Evolutionary conservation across 1,140 invertebrate species (phyloP), one percentile per base, ranked within the genome.

Genomic region (Drosophila obscura): DNA sequence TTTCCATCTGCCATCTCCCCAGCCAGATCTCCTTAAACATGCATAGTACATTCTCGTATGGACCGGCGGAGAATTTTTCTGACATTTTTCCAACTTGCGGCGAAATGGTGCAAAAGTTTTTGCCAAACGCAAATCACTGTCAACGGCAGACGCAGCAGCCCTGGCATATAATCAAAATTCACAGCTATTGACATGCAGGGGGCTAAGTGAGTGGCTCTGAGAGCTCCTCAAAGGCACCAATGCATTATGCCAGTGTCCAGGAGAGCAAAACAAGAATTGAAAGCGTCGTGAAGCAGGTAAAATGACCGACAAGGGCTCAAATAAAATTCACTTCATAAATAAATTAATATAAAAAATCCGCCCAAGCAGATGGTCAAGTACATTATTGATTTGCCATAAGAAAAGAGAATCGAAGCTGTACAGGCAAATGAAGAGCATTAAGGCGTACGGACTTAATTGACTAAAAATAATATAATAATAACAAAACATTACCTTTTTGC

Each of bases 101-200:
- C 24, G 26, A 68, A 61, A 65, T 82, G 73, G 60, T 46, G 45
- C n/a, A 72, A 76, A 84, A 83, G 62, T 76, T 83, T 76, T 66
- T 22, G 56, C 45, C 62, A 48, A 67, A 67, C 71, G 80, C 64
- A 83, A 80, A 83, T 83, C 76, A 83, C 73, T 59, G 75, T 50
- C 63, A 78, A 69, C 19, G 61, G 44, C 80, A 65, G 71, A 35
- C 50, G 16, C 61, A 41, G 52, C 49, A 24, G 31, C 53, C 4
- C 35, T 48, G 56, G 45, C 28, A 58, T 64, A 80, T 85, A 80
- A 85, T 68, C 57, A 71, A 67, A 85, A 74, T 51, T 66, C 73
- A 62, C 60, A 60, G 46, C 72, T 62, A 71, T 80, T 80, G 77
- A 56, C 67, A 50, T 60, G 48, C 45, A 35, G 13, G 35, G 35